Evolutionary conservation across 2,888 invertebrate genomes (phyloP).

Genomic region (Mycalesis mineus): DNA sequence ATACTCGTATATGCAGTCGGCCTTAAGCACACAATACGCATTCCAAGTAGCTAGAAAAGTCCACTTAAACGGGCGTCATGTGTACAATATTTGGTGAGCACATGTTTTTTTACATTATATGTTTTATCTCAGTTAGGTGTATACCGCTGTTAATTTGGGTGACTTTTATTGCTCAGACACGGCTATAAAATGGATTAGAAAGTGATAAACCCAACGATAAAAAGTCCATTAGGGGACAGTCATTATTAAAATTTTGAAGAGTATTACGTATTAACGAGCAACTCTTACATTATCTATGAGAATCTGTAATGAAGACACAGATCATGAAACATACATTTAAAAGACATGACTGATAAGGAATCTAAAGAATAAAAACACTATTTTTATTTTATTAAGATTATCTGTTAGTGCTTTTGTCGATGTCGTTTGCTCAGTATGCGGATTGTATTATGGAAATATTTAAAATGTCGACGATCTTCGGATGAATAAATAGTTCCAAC

Average conservation of each 20-base stretch:
- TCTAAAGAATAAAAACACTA: too few relatives aligned
- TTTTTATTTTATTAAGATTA: too few relatives aligned
- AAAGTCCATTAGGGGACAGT: constrained; percentile 14
- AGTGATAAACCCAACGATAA: constrained; percentile 15
- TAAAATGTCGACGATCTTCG: too few relatives aligned
- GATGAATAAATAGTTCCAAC: too few relatives aligned
- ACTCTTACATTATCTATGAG: background rate
- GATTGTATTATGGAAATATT: too few relatives aligned
- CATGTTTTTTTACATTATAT: constrained; percentile 17
- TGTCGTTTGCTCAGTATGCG: too few relatives aligned
- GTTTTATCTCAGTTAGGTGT: constrained; percentile 1
- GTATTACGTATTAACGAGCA: background rate
- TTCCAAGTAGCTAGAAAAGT: constrained; percentile 54
- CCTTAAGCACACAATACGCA: constrained; percentile 43
- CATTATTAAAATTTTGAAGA: background rate
- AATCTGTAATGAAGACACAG: too few relatives aligned
- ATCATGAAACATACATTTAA: too few relatives aligned
- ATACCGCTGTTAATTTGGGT: constrained; percentile 4
- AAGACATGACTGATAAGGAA: too few relatives aligned
- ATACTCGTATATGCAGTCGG: constrained; percentile 47
- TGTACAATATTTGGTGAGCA: constrained; percentile 43
- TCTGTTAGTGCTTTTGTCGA: too few relatives aligned
- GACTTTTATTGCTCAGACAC: constrained; percentile 10
- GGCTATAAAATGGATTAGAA: constrained; percentile 18
- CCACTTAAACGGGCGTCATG: constrained; percentile 50